phyloP scores from a whole-genome alignment of 2,888 invertebrate genomes.

The Ellobium chinense region DNA sequence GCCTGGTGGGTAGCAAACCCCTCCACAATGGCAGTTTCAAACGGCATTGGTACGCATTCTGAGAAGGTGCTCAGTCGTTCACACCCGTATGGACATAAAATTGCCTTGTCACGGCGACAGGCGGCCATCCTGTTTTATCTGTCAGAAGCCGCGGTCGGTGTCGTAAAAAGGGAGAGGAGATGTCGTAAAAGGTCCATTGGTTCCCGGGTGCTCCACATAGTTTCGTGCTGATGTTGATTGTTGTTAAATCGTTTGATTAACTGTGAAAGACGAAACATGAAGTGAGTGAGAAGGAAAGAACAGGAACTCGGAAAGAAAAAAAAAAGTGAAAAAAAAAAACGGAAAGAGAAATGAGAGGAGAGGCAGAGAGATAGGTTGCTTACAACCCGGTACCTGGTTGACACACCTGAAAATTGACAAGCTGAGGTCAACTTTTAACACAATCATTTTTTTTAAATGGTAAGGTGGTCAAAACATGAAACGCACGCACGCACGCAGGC shows the following conservation, averaged over 20 bases:
- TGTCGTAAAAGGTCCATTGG: neutral
- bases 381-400: too few species aligned
- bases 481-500: too few species aligned
- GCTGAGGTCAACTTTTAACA: too few species aligned
- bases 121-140: neutral
- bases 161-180: neutral
- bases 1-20: neutral
- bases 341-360: too few species aligned
- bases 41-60: neutral
- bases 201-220: neutral
- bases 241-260: neutral
- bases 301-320: too few species aligned
- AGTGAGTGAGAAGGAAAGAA: too few species aligned
- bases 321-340: too few species aligned
- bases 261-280: neutral
- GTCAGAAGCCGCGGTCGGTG: neutral
- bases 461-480: too few species aligned
- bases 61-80: neutral
- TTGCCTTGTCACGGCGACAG: neutral
- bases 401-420: too few species aligned
- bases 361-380: too few species aligned
- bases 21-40: neutral
- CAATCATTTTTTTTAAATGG: too few species aligned
- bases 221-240: neutral
- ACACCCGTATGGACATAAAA: neutral